Conservation (phyloP, 2,888 invertebrate genomes). For the Taphrorychus bicolor region DNA sequence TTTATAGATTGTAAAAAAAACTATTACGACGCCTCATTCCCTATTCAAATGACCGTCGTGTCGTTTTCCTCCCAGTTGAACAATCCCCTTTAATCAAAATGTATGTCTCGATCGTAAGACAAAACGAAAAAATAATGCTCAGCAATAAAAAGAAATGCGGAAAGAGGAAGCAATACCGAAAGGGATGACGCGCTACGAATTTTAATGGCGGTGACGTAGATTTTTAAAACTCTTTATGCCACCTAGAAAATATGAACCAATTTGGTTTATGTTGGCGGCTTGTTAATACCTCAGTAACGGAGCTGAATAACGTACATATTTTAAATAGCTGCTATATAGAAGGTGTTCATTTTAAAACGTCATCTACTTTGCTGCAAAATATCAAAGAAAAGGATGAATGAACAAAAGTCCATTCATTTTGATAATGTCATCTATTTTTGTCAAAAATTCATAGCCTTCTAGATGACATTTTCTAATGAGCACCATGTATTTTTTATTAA, state of each 20-base stretch:
- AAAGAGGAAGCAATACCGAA: slow-evolving; percentile 21
- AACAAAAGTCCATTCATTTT: no score
- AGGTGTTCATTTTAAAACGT: no score
- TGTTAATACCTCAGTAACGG: no score
- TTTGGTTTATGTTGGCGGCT: no score
- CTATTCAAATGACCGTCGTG: slow-evolving; percentile 14
- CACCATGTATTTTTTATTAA: no score
- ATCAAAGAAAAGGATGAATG: no score
- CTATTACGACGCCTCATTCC: slow-evolving; percentile 9
- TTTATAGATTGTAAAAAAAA: slow-evolving; percentile 1
- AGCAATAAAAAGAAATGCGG: slow-evolving; percentile 27
- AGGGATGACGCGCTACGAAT: slow-evolving; percentile 20
- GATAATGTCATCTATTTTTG: no score
- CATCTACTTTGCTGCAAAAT: no score
- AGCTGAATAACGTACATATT: no score
- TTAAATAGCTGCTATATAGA: no score
- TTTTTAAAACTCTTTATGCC: slow-evolving; percentile 3
- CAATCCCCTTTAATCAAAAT: slow-evolving; percentile 27
- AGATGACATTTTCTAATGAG: no score
- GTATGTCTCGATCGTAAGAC: slow-evolving; percentile 29
- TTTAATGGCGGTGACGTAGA: slow-evolving; percentile 11
- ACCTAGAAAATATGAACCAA: not conserved
- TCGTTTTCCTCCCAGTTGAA: slow-evolving; percentile 12
- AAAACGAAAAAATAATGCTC: slow-evolving; percentile 27
- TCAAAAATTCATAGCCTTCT: no score